phyloP scores from a whole-genome alignment of 2,888 invertebrate genomes.

The Drosophila quasianomalipes region DNA sequence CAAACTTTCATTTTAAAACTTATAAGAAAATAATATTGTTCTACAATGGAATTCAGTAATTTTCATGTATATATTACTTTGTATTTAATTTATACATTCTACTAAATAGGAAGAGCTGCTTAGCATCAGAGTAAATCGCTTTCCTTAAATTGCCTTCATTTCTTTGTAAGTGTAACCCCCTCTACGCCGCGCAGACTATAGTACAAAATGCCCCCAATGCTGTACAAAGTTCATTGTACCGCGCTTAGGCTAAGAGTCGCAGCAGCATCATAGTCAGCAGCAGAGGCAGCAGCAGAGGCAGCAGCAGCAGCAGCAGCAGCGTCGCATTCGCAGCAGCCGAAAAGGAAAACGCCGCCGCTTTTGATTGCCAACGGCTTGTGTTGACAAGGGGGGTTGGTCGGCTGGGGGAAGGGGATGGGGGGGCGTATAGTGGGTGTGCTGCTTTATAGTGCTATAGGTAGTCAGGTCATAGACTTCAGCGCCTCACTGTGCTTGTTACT shows the following conservation, averaged over 20 bases:
- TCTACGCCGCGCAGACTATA: neutral
- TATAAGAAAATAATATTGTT: too few species aligned
- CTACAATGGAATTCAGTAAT: neutral
- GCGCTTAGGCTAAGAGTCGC: slow-evolving; percentile 74
- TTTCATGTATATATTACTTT: neutral
- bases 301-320: neutral
- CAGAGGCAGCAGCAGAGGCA: neutral
- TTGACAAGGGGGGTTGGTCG: neutral
- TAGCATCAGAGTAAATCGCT: neutral
- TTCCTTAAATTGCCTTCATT: neutral
- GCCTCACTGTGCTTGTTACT: slow-evolving; percentile 33
- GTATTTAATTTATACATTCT: neutral
- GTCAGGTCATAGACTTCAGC: slow-evolving; percentile 57
- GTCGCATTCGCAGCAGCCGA: slow-evolving; percentile 52
- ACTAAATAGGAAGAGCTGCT: neutral
- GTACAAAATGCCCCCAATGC: slow-evolving; percentile 37
- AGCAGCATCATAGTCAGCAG: slow-evolving; percentile 38
- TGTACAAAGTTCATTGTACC: slow-evolving; percentile 75
- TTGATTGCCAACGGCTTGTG: slow-evolving; percentile 66
- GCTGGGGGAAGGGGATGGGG: too few species aligned
- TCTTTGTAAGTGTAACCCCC: neutral
- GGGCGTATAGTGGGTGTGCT: slow-evolving; percentile 4
- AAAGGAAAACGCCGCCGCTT: slow-evolving; percentile 75
- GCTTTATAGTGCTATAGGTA: slow-evolving; percentile 52
- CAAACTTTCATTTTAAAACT: neutral